phyloP scores from a whole-genome alignment of 2,888 invertebrate species.

The Aphrophora alni region DNA sequence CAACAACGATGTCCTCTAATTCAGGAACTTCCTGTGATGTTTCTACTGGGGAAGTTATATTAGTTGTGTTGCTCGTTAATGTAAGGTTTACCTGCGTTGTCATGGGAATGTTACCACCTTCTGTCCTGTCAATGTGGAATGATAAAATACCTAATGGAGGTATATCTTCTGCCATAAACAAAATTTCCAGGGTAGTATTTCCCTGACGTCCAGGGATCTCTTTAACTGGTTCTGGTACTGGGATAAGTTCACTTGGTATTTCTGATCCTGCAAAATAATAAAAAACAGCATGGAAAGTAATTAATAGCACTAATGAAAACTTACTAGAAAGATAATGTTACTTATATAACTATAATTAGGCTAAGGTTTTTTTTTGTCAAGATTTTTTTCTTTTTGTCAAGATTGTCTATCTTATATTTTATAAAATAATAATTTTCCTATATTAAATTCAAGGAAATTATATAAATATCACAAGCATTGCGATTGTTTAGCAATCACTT shows the following conservation, averaged over 20 bases:
- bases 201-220: conserved; percentile 69
- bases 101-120: conserved; percentile 7
- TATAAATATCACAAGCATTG: too few species aligned
- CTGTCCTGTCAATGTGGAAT: conserved; percentile 60
- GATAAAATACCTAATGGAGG: conserved; percentile 74
- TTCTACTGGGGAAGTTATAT: conserved; percentile 15
- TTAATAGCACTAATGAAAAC: background rate
- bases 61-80: background rate
- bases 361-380: too few species aligned
- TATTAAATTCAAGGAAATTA: too few species aligned
- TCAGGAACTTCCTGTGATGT: conserved; percentile 20
- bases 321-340: too few species aligned
- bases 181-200: conserved; percentile 69
- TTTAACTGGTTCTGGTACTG: conserved; percentile 64
- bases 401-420: too few species aligned
- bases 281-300: background rate
- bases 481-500: too few species aligned
- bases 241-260: conserved; percentile 58
- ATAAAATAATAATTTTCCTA: too few species aligned
- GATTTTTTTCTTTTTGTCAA: too few species aligned
- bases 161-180: conserved; percentile 70
- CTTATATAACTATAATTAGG: background rate
- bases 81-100: conserved; percentile 14
- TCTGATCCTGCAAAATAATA: conserved; percentile 32
- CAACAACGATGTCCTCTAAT: conserved; percentile 40